phyloP scores from a whole-genome alignment of 2,113 vertebrate genomes.

The Meleagris gallopavo region DNA sequence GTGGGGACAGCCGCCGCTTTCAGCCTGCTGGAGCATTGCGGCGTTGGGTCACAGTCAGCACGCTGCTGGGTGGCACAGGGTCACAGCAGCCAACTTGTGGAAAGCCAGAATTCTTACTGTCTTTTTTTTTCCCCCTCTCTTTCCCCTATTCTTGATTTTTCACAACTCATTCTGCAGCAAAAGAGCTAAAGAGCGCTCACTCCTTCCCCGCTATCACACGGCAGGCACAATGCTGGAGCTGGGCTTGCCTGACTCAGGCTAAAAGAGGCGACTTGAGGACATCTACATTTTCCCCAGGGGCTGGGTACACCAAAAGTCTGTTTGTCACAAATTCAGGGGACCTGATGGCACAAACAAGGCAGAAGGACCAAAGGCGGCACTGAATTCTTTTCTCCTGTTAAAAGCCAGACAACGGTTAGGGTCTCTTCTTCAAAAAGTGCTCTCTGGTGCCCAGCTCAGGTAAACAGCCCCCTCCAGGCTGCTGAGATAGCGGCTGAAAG shows the following conservation, averaged over 20 bases:
- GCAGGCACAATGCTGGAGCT: neutral
- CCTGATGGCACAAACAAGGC: neutral
- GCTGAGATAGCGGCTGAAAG: neutral
- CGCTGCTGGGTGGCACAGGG: constrained; percentile 53
- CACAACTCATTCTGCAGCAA: rapidly evolving
- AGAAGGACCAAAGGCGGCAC: neutral
- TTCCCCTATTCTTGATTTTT: rapidly evolving
- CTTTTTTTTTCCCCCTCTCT: too few species aligned
- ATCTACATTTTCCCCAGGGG: constrained; percentile 46
- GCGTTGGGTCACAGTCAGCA: constrained; percentile 52
- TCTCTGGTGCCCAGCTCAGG: constrained; percentile 43
- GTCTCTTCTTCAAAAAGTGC: constrained; percentile 12
- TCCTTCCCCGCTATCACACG: neutral
- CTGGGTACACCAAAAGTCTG: neutral
- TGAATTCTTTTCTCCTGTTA: constrained; percentile 26
- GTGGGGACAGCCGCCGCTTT: neutral
- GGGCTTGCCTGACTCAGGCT: neutral
- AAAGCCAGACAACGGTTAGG: constrained; percentile 15
- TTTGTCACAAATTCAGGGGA: constrained; percentile 27
- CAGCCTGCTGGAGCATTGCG: constrained; percentile 31
- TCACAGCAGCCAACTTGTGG: constrained; percentile 52
- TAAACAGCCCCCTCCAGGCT: neutral
- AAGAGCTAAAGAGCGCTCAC: neutral
- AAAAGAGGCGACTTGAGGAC: constrained; percentile 18
- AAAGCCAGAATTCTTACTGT: neutral